Conservation (phyloP, 2,888 invertebrate genomes). For the Nephrotoma guestfalica region DNA sequence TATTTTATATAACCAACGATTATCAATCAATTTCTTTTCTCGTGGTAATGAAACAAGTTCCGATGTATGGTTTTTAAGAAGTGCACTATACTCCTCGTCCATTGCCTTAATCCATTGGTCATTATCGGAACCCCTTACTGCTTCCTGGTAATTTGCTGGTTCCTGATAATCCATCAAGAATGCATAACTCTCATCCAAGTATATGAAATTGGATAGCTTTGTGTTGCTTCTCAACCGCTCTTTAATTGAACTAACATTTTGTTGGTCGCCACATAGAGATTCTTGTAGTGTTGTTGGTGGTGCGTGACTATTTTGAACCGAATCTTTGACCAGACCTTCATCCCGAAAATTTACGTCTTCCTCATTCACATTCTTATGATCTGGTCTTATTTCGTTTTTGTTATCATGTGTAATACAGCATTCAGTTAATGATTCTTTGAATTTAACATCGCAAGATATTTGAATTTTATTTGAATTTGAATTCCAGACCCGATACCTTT, state of each 20-base stretch:
- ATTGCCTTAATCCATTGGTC: background rate
- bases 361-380: background rate
- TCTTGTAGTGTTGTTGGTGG: background rate
- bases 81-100: background rate
- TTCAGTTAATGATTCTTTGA: background rate
- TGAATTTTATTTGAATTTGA: background rate
- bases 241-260: background rate
- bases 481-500: slow-evolving; percentile 1
- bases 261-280: background rate
- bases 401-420: too few relatives aligned
- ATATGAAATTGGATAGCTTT: background rate
- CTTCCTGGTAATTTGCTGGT: background rate
- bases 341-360: background rate
- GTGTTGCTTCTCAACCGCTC: background rate
- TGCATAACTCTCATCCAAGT: background rate
- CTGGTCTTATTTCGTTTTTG: too few relatives aligned
- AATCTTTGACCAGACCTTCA: background rate
- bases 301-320: background rate
- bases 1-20: slow-evolving; percentile 8
- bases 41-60: background rate
- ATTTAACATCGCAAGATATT: background rate
- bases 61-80: background rate
- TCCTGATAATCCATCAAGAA: background rate
- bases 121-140: background rate
- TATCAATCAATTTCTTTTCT: background rate